These are phyloP conservation scores for Eriocheir sinensis DNA, from an alignment of 1,140 invertebrate genomes.

Conservation along the genomic window DNA sequence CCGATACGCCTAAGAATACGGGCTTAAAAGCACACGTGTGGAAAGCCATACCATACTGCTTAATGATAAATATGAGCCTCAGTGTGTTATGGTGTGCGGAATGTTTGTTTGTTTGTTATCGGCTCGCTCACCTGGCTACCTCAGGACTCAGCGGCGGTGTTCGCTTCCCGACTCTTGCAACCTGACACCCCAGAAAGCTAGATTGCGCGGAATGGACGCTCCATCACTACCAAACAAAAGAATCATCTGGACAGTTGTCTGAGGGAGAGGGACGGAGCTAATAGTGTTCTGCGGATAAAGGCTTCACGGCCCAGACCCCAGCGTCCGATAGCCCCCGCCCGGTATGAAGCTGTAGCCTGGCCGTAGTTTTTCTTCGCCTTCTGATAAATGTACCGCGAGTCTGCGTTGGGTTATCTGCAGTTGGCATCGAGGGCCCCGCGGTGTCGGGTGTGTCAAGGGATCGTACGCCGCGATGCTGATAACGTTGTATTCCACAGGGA, in stretches of 20 bases:
- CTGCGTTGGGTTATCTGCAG: neutral
- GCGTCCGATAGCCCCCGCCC: neutral
- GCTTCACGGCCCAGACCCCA: neutral
- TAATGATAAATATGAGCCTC: too few species aligned
- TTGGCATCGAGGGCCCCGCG: too few species aligned
- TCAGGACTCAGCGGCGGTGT: neutral
- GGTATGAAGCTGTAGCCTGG: too few species aligned
- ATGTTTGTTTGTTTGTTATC: too few species aligned
- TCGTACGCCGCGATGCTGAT: too few species aligned
- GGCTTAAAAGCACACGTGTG: too few species aligned
- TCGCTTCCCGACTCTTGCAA: neutral
- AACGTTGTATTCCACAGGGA: neutral
- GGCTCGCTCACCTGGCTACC: too few species aligned
- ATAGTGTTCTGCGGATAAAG: neutral
- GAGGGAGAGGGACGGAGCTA: neutral
- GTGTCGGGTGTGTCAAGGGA: too few species aligned
- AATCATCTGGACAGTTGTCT: slow-evolving; percentile 13
- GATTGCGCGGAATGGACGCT: neutral
- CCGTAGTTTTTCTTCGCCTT: neutral
- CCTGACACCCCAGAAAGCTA: neutral
- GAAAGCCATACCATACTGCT: too few species aligned
- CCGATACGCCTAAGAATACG: too few species aligned
- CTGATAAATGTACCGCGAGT: neutral
- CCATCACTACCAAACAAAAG: neutral
- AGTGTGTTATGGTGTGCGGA: too few species aligned